Base-by-base conservation (phyloP, 2,797 vertebrate species). In the Tympanoctomys barrerae region DNA sequence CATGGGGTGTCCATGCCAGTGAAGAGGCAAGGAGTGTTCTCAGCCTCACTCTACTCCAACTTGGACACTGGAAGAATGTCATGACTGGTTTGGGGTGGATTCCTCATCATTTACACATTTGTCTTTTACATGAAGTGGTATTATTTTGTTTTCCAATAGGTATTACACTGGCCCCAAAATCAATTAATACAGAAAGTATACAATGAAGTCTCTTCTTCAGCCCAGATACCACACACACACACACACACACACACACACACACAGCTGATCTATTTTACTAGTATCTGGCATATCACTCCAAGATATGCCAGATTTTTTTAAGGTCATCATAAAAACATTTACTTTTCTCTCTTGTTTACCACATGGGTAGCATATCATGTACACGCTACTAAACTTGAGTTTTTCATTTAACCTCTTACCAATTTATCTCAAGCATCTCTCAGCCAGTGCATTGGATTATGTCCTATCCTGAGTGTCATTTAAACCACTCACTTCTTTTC, bases 1-100 rank as follows among this genome's bases (percentile, higher is more conserved):
- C 2, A 7, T 5, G 1, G n/a, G 7, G 3, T 3, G 26, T 33
- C 39, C 14, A 7, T 13, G 4, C 11, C 83, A 39, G 33, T 0
- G 10, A 80, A 57, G 73, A 77, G 33, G 10, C 21, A 24, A 22
- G 31, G 14, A 1, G 3, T 14, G 14, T n/a, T n/a, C 26, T 81
- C 26, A 2, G 54, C 84, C 81, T n/a, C 33, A 5, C 18, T 19
- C 31, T 54, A 2, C 31, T 49, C 75, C 28, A 59, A 66, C 4
- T 5, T 33, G 6, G 19, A 14, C 39, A 31, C 11, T 78, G 22
- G 68, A 36, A 22, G 42, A 9, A 18, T 12, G 78, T 49, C 46
- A 49, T 62, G 9, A 2, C 9, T 18, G 84, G 36, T 14, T 54
- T 77, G 68, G 21, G 24, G 21, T 49, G 12, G 2, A 52, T n/a